Evolutionary conservation across 2,888 invertebrate genomes (phyloP), one percentile per base, ranked within the genome.

Genomic region (Phortica okadai): DNA sequence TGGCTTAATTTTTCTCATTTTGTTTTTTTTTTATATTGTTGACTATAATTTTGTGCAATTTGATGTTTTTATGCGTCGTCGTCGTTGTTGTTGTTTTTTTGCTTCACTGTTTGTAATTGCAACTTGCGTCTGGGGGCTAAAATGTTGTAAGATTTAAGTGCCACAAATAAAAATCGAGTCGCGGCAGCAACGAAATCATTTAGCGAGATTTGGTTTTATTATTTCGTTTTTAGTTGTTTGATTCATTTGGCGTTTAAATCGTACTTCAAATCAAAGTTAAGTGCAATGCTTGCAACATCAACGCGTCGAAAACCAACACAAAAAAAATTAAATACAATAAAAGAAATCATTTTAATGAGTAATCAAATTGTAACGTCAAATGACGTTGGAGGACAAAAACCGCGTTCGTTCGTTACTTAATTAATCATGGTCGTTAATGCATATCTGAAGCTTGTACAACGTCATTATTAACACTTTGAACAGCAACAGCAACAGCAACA

Each of bases 241-340:
- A 21, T 21, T 21, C 80, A 81, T 81, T 79, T 70, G 21, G 56
- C 58, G 66, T 73, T 80, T 79, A 79, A 80, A 80, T 80, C 79
- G 86, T 84, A 83, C 82, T 87, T 83, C 76, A 79, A 83, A 76
- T 84, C 87, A 87, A 88, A 86, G 86, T 88, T 86, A 86, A 86
- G 86, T 88, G 86, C 86, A 83, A 77, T 80, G 82, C 74, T 78
- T 56, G 73, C 76, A 54, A 62, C 33, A 33, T 33, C 3, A 33
- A 2, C 33, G 4, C 33, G 73, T 14, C 64, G 50, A n/a, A 66
- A n/a, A 14, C 44, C 14, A 14, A 66, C 41, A 10, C 42, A 33
- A 7, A 11, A 1, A 14, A 33, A 21, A 64, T 11, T 4, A 25
- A 66, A 8, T 33, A n/a, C 44, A 33, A 66, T 14, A 66, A n/a